Percentiles rank a stretch among this genome's conserved stretches.
phyloP scores from a whole-genome alignment of 2,888 invertebrate species.

The Tetheella fluctuosa region DNA sequence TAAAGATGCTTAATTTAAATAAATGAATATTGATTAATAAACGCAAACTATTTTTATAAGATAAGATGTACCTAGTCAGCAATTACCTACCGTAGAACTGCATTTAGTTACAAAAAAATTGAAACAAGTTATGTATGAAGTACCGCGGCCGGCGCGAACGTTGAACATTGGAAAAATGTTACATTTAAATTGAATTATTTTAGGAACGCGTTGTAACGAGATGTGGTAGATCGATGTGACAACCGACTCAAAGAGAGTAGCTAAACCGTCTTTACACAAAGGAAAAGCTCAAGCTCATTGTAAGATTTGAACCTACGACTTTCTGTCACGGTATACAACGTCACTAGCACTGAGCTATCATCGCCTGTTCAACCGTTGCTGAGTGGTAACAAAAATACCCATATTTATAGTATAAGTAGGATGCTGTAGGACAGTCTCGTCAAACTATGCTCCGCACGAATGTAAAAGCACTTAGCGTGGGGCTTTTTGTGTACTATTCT shows the following conservation, averaged over 20 bases:
- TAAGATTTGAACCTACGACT: no score
- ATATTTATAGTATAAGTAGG: no score
- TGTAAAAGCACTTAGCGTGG: no score
- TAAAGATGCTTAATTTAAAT: neutral
- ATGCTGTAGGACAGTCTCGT: no score
- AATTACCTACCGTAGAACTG: neutral
- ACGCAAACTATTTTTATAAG: neutral
- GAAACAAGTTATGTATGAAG: neutral
- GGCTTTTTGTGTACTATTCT: no score
- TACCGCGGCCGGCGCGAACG: neutral
- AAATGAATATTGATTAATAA: neutral
- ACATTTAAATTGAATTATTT: neutral
- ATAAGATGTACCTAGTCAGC: neutral
- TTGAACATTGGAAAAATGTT: neutral
- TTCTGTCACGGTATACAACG: no score
- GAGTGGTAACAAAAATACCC: no score
- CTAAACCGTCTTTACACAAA: no score
- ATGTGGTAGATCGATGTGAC: neutral
- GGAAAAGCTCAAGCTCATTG: no score
- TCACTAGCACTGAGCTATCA: no score
- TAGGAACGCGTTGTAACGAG: neutral
- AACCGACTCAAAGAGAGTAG: neutral
- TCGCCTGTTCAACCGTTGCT: no score
- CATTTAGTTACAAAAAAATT: neutral
- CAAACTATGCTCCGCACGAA: no score